These are phyloP conservation scores for Petrocephalus sullivani DNA, from an alignment of 2,797 vertebrate genomes.

Conservation along the genomic window DNA sequence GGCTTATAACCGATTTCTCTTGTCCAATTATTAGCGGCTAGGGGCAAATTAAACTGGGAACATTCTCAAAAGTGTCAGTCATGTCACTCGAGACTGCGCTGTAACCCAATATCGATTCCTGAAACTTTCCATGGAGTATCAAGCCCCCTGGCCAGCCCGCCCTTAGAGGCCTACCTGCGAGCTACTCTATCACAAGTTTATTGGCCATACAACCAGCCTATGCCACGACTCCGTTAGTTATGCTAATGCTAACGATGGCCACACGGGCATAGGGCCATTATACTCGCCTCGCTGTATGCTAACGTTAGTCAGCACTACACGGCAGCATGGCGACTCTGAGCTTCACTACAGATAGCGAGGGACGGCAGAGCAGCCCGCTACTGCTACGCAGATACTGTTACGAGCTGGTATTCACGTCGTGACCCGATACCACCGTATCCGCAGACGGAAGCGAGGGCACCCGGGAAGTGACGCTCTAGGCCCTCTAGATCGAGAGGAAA, in stretches of 20 bases:
- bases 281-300: not conserved
- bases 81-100: not conserved
- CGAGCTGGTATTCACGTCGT: conserved; percentile 59
- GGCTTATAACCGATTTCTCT: not conserved
- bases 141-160: not conserved
- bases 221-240: not conserved
- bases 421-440: conserved; percentile 71
- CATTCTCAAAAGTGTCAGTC: not conserved
- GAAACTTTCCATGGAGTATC: not conserved
- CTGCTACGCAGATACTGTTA: not conserved
- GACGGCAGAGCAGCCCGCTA: not conserved
- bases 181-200: not conserved
- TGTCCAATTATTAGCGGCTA: not conserved
- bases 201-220: not conserved
- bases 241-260: not conserved
- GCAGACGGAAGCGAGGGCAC: conserved; percentile 73
- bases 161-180: not conserved
- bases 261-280: not conserved
- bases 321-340: not conserved
- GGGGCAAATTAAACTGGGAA: not conserved
- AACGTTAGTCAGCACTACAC: not conserved
- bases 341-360: not conserved
- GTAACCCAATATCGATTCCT: not conserved
- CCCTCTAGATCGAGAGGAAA: conserved; percentile 85
- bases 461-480: conserved; percentile 76